These are phyloP conservation scores for Philopotamus ludificatus DNA, from an alignment of 1,140 invertebrate species.

Conservation along the genomic window DNA sequence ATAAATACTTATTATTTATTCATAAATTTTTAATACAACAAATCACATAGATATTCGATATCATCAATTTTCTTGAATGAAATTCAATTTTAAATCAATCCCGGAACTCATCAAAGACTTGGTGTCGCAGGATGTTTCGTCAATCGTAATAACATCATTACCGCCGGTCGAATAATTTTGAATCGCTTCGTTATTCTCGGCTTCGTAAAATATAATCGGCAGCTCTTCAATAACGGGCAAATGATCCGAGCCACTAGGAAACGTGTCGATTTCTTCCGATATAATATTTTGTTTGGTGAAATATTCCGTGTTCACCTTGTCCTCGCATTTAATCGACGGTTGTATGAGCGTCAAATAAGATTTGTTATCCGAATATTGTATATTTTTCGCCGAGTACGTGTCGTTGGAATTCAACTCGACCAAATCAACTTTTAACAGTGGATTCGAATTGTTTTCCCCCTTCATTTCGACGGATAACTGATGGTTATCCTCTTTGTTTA, in stretches of 20 bases:
- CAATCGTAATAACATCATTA: too few relatives aligned
- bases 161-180: too few relatives aligned
- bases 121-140: slow-evolving; percentile 54
- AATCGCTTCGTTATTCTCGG: slow-evolving; percentile 42
- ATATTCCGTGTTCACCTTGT: background rate
- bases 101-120: slow-evolving; percentile 47
- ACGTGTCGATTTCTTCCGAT: too few relatives aligned
- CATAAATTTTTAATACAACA: background rate
- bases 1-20: background rate
- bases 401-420: background rate
- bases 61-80: too few relatives aligned
- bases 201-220: background rate
- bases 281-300: too few relatives aligned
- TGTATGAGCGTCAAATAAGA: background rate
- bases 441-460: too few relatives aligned
- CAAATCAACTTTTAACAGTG: background rate
- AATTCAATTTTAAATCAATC: slow-evolving; percentile 15
- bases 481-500: too few relatives aligned
- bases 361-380: background rate
- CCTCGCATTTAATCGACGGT: background rate
- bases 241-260: background rate
- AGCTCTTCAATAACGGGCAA: background rate
- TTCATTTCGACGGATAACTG: too few relatives aligned
- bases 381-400: background rate
- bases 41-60: too few relatives aligned